phyloP scores from a whole-genome alignment of 2,113 vertebrate genomes.

The Myxocyprinus asiaticus region DNA sequence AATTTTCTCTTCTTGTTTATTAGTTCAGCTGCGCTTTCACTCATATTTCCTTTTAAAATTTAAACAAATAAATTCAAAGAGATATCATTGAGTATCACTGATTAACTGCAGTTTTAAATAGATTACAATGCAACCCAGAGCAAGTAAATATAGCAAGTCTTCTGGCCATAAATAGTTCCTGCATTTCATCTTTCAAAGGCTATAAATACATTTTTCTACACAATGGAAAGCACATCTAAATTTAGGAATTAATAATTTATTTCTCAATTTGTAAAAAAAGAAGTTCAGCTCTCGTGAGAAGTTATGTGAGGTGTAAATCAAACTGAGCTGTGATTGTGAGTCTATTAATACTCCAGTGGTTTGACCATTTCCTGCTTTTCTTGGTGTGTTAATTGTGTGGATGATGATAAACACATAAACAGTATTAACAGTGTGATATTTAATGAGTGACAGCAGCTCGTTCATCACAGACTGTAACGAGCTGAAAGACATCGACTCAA shows the following conservation, averaged over 20 bases:
- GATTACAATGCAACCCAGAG: neutral
- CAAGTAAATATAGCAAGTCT: neutral
- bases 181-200: conserved; percentile 53
- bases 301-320: no score
- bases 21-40: no score
- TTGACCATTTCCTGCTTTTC: conserved; percentile 54
- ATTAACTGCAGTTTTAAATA: no score
- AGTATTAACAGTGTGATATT: conserved; percentile 89
- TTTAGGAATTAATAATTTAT: conserved; percentile 44
- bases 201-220: no score
- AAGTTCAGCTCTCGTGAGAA: no score
- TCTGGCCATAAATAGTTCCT: conserved; percentile 33
- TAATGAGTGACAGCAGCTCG: conserved; percentile 83
- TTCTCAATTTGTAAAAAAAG: conserved; percentile 49
- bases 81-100: no score
- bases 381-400: conserved; percentile 84
- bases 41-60: no score
- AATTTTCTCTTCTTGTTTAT: no score
- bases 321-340: conserved; percentile 12
- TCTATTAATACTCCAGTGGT: conserved; percentile 1
- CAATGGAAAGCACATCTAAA: no score
- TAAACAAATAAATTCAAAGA: no score
- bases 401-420: no score
- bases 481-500: conserved; percentile 84
- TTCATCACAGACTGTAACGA: conserved; percentile 97